Percentiles rank a stretch among this genome's conserved stretches.
Evolutionary conservation across 2,888 invertebrate species (phyloP).

Genomic region (Zeuzera pyrina): DNA sequence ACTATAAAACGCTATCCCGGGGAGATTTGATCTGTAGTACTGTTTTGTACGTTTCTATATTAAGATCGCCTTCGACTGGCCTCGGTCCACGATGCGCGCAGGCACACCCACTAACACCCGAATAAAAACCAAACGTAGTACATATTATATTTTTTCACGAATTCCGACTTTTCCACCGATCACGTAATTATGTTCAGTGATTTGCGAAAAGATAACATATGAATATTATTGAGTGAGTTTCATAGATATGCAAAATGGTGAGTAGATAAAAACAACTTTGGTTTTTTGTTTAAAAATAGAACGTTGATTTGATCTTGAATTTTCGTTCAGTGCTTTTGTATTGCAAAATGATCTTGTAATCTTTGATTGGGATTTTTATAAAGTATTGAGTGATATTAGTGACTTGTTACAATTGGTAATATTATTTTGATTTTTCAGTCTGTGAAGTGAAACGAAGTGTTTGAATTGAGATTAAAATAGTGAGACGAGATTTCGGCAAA

Average conservation of each 20-base stretch:
- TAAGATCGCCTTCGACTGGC: slow-evolving; percentile 57
- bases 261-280: slow-evolving; percentile 22
- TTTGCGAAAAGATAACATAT: slow-evolving; percentile 14
- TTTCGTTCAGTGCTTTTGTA: slow-evolving; percentile 15
- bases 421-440: slow-evolving; percentile 43
- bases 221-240: slow-evolving; percentile 7
- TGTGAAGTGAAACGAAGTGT: slow-evolving; percentile 49
- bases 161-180: slow-evolving; percentile 42
- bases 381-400: slow-evolving; percentile 22
- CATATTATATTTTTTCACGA: slow-evolving; percentile 63
- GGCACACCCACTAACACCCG: slow-evolving; percentile 47
- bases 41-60: slow-evolving; percentile 57
- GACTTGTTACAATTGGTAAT: too few species aligned
- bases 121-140: slow-evolving; percentile 62
- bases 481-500: slow-evolving; percentile 24
- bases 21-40: slow-evolving; percentile 45
- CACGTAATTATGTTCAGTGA: slow-evolving; percentile 23
- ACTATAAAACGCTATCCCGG: slow-evolving; percentile 49
- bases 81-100: slow-evolving; percentile 52
- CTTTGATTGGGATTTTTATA: slow-evolving; percentile 16
- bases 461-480: slow-evolving; percentile 21
- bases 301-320: slow-evolving; percentile 22
- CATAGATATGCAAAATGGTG: slow-evolving; percentile 27
- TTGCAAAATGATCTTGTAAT: slow-evolving; percentile 20
- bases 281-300: slow-evolving; percentile 25